Evolutionary conservation across 2,113 vertebrate species (phyloP).

Genomic region (Lepus americanus): DNA sequence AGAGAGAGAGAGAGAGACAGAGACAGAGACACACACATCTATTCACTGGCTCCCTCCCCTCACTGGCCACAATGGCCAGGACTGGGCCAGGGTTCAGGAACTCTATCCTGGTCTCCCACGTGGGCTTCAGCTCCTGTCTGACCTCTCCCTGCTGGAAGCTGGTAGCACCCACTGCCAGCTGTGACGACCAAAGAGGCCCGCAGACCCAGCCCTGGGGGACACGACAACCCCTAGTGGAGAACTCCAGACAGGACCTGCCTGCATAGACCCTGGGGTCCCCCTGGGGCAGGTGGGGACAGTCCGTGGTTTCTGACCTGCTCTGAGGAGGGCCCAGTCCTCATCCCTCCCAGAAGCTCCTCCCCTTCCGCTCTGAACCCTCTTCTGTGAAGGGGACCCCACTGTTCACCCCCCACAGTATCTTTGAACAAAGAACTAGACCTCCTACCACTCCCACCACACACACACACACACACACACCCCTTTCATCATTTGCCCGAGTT

Average conservation of each 20-base stretch:
- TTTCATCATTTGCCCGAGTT: not conserved
- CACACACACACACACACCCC: not conserved
- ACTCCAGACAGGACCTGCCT: not conserved
- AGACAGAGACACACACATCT: no score
- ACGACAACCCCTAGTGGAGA: fast-evolving
- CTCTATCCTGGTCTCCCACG: no score
- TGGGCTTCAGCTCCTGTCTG: no score
- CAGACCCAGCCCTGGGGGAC: not conserved
- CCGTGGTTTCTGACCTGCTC: not conserved
- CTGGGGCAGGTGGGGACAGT: no score
- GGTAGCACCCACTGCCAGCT: not conserved
- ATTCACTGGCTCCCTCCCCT: no score
- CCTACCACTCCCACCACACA: not conserved
- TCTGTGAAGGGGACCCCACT: not conserved
- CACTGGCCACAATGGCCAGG: no score
- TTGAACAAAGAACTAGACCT: not conserved
- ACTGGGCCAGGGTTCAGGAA: no score
- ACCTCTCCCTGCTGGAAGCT: not conserved
- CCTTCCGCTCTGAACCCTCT: no score
- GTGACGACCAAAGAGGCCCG: not conserved
- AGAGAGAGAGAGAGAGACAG: no score
- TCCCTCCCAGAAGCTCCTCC: no score
- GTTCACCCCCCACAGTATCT: not conserved
- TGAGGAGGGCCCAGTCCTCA: not conserved
- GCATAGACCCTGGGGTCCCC: not conserved